A percentile compares a stretch with the other conserved stretches of the same genome.
Evolutionary conservation across 2,113 vertebrate genomes (phyloP).

Genomic region (Eretmochelys imbricata): DNA sequence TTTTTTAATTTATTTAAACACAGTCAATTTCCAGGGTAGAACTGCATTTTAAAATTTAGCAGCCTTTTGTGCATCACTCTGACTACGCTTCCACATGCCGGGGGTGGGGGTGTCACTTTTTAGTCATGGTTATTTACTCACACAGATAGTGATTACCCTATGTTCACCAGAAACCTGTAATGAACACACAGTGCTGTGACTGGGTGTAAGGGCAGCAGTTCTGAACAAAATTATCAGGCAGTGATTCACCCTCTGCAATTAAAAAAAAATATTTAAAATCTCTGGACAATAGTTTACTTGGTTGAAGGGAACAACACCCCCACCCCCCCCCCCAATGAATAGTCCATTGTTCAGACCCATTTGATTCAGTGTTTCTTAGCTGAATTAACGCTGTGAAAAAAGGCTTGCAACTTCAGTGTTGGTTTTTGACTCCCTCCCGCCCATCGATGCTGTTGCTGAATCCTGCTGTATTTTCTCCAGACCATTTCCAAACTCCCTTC

Average conservation of each 20-base stretch:
- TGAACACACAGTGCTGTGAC: neutral
- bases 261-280: slow-evolving; percentile 42
- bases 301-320: slow-evolving; percentile 46
- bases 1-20: no score
- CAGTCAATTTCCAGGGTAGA: neutral
- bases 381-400: slow-evolving; percentile 56
- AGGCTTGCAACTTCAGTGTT: slow-evolving; percentile 29
- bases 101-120: rapidly evolving
- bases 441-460: slow-evolving; percentile 45
- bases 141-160: neutral
- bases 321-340: slow-evolving; percentile 39
- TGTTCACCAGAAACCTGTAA: slow-evolving; percentile 4
- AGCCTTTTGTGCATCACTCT: neutral
- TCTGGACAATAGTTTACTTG: slow-evolving; percentile 53
- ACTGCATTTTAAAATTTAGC: neutral
- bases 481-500: slow-evolving; percentile 17
- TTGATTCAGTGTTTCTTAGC: slow-evolving; percentile 45
- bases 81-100: neutral
- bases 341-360: slow-evolving; percentile 67
- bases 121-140: slow-evolving; percentile 4
- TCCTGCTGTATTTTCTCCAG: slow-evolving; percentile 29
- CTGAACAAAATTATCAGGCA: slow-evolving; percentile 21
- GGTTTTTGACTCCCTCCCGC: slow-evolving; percentile 35
- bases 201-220: slow-evolving; percentile 17
- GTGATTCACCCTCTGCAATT: slow-evolving; percentile 40